Evolutionary conservation across 2,113 vertebrate species (phyloP).

Genomic region (Vimba vimba): DNA sequence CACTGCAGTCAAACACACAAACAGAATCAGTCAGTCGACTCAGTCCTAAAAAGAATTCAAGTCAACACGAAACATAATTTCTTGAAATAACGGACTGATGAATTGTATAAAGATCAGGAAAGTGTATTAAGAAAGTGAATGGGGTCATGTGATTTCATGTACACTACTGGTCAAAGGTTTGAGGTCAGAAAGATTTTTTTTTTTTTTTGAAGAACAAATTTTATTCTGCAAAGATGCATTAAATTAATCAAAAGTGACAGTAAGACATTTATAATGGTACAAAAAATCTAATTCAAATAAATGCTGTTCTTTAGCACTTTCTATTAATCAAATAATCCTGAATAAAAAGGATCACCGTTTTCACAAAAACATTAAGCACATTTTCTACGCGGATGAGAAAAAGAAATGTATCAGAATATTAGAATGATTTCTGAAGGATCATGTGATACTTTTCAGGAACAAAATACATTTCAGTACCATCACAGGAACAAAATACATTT

Average conservation of each 20-base stretch:
- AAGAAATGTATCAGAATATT: background rate
- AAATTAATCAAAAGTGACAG: too few species aligned
- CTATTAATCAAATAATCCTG: too few species aligned
- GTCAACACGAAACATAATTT: background rate
- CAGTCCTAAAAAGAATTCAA: background rate
- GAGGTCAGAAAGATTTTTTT: too few species aligned
- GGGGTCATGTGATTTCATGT: background rate
- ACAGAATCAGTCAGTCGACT: background rate
- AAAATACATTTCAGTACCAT: background rate
- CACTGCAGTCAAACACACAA: slow-evolving; percentile 63
- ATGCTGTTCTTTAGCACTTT: too few species aligned
- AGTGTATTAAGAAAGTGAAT: background rate
- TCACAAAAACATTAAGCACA: background rate
- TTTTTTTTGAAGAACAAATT: too few species aligned
- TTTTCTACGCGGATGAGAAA: background rate
- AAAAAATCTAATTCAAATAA: too few species aligned
- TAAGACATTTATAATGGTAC: too few species aligned
- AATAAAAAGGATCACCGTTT: background rate
- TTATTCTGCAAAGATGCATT: too few species aligned
- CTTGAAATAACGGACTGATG: background rate
- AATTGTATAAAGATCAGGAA: background rate
- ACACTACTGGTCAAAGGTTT: background rate
- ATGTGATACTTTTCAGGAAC: background rate
- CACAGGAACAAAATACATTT: background rate
- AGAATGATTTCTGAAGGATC: background rate